phyloP scores from a whole-genome alignment of 2,797 vertebrate species.

The Myiothlypis chrysogaster region DNA sequence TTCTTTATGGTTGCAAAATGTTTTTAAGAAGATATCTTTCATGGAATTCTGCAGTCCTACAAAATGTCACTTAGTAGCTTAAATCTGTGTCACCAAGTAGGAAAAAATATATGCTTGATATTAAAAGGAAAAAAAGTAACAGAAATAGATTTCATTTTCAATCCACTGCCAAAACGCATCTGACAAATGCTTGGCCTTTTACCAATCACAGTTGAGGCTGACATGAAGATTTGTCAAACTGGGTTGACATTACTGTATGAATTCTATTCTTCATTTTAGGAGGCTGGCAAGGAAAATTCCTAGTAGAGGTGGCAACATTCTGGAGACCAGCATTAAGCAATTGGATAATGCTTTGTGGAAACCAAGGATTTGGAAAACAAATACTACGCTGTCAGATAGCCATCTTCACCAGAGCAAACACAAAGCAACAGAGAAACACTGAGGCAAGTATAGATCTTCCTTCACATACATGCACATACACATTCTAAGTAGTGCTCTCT shows the following conservation, averaged over 20 bases:
- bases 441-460: background rate
- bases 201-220: conserved; percentile 12
- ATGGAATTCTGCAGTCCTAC: background rate
- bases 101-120: background rate
- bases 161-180: conserved; percentile 46
- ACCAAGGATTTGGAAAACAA: background rate
- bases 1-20: background rate
- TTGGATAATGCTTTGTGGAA: background rate
- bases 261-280: conserved; percentile 3
- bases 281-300: background rate
- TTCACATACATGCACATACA: background rate
- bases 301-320: background rate
- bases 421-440: background rate
- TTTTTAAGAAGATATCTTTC: background rate
- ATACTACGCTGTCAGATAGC: background rate
- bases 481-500: background rate
- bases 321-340: background rate
- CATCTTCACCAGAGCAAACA: background rate
- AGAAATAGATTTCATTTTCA: conserved; percentile 53
- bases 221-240: conserved; percentile 31
- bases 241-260: background rate
- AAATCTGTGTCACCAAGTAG: background rate
- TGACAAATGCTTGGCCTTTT: conserved; percentile 42
- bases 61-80: conserved; percentile 1
- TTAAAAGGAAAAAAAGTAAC: background rate